Evolutionary conservation across 2,888 invertebrate species (phyloP).

Genomic region (Caenorhabditis sp.): DNA sequence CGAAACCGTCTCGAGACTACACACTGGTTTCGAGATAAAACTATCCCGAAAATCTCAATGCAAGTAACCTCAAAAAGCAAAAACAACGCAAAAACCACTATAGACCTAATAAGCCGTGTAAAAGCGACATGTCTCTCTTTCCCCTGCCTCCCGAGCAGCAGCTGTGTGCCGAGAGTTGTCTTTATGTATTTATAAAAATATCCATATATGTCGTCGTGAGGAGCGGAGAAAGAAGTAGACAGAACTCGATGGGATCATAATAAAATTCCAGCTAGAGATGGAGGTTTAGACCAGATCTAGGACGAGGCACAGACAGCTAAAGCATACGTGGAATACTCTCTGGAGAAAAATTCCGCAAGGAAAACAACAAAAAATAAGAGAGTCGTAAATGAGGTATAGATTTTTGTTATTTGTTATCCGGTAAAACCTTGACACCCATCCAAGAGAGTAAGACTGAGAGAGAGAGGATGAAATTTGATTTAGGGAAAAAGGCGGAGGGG

Average conservation of each 20-base stretch:
- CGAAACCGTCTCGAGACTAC: too few relatives aligned
- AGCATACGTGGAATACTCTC: background rate
- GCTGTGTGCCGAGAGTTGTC: constrained; percentile 7
- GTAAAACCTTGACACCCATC: too few relatives aligned
- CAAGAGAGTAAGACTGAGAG: too few relatives aligned
- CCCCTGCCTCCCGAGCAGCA: too few relatives aligned
- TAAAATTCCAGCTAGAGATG: background rate
- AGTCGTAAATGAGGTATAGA: constrained; percentile 12
- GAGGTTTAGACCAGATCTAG: background rate
- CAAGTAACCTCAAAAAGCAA: background rate
- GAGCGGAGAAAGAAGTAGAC: background rate
- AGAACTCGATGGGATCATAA: constrained; percentile 10
- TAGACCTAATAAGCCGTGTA: constrained; percentile 36
- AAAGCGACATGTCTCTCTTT: constrained; percentile 4
- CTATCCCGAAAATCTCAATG: too few relatives aligned
- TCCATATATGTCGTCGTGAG: background rate
- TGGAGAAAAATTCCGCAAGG: background rate
- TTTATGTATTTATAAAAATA: constrained; percentile 19
- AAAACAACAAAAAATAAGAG: background rate
- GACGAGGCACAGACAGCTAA: constrained; percentile 9
- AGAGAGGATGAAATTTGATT: constrained; percentile 1
- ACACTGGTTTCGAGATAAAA: too few relatives aligned
- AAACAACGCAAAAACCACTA: constrained; percentile 4
- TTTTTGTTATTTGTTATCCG: constrained; percentile 17
- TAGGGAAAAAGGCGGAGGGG: background rate